Base-by-base conservation (phyloP, 2,797 vertebrate genomes). In the Pogoniulus pusillus region DNA sequence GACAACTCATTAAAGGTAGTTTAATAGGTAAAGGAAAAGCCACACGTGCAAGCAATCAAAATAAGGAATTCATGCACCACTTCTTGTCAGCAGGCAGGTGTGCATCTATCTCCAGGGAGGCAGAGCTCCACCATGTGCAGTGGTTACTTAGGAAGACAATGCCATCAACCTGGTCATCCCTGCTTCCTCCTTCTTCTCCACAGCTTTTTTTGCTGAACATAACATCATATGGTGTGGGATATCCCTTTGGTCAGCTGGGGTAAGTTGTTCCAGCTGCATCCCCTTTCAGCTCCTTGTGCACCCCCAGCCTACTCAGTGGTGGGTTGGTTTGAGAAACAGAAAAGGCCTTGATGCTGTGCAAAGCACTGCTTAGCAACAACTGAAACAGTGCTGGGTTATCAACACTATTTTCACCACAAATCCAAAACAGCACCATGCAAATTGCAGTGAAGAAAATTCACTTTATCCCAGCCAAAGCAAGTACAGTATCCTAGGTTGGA, bases 81-180 rank as follows among this genome's bases (percentile, higher is more conserved):
- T 78, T 30, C 51, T 23, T 30, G 4, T 3, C 0, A 2, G 10
- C 66, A 43, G 20, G 7, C 23, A 71, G 41, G 10, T 12, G 35
- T 62, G 66, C 58, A 18, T n/a, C 22, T 35, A 19, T 53, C 13
- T 13, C 43, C 54, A 39, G 66, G 68, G 72, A 57, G 57, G 20
- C 30, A 3, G 5, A 11, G 11, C 9, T 73, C 10, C 13, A 9
- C 75, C 32, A 62, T 0, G 0, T 0, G 0, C 49, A 58, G 35
- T 0, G 0, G 7, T 23, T 29, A 32, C 17, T 65, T 55, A 12
- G 37, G 37, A 80, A 85, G 79, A 76, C 32, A 87, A 32, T 0
- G 3, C 7, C 13, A 9, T 62, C 20, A 3, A 16, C 69, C 58
- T 3, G 0, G 85, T 55, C 2, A 1, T 51, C 2, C 2, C 3